These are phyloP conservation scores for Tychaedon coryphoeus DNA, from an alignment of 2,113 vertebrate species.

Conservation along the genomic window DNA sequence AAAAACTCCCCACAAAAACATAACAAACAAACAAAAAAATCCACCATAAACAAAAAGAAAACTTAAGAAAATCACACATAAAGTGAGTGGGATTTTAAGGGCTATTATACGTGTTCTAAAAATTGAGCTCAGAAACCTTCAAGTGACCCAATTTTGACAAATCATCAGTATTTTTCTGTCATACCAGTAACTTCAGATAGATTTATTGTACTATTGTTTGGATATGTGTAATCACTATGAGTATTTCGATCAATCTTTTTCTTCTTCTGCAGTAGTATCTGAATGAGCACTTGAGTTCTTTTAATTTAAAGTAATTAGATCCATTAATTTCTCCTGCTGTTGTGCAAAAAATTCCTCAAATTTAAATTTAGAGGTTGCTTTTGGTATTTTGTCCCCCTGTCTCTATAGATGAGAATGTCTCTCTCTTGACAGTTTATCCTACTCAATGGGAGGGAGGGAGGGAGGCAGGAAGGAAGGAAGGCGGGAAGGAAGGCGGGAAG, in stretches of 20 bases:
- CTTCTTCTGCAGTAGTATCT: neutral
- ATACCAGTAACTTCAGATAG: neutral
- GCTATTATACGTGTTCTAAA: neutral
- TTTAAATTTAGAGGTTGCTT: neutral
- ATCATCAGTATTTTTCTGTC: neutral
- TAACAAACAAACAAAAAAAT: neutral
- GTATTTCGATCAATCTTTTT: neutral
- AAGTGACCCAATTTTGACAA: neutral
- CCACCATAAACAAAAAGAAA: neutral
- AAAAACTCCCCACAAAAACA: neutral
- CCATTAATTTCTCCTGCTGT: neutral
- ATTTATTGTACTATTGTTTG: neutral
- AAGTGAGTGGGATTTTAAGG: neutral
- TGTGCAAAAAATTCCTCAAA: neutral
- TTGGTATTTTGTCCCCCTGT: neutral
- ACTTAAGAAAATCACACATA: rapidly evolving
- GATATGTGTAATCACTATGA: neutral
- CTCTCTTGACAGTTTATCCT: neutral
- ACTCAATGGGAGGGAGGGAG: neutral
- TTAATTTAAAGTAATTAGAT: neutral
- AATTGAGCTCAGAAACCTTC: neutral
- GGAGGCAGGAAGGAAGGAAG: neutral
- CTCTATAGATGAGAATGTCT: neutral
- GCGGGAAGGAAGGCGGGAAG: neutral
- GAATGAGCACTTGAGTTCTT: neutral